Evolutionary conservation across 2,797 vertebrate genomes (phyloP).

Genomic region (Alca torda): DNA sequence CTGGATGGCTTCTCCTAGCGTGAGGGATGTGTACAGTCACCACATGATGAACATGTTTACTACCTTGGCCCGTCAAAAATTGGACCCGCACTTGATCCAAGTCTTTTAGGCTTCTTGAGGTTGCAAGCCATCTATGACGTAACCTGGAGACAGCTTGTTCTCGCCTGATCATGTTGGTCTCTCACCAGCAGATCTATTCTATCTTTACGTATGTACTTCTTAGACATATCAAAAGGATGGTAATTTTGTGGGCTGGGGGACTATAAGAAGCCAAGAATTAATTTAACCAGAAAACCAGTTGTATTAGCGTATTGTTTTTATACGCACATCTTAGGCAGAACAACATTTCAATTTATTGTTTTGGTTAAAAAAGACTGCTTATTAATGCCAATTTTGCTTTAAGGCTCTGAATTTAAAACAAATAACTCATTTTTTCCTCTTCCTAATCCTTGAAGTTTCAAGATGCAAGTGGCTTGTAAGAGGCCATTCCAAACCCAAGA

Average conservation of each 20-base stretch:
- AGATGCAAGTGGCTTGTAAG: constrained; percentile 37
- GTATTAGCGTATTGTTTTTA: constrained; percentile 49
- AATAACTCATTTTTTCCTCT: constrained; percentile 56
- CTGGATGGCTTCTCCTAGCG: neutral
- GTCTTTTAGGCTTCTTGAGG: neutral
- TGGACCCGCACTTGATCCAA: neutral
- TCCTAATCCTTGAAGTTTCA: constrained; percentile 45
- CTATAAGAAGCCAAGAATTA: constrained; percentile 32
- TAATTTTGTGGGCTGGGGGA: constrained; percentile 43
- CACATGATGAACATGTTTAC: neutral
- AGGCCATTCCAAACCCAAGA: constrained; percentile 36
- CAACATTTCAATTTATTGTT: constrained; percentile 51
- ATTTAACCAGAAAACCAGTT: constrained; percentile 52
- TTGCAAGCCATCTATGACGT: neutral
- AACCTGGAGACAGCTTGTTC: neutral
- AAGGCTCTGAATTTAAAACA: constrained; percentile 58
- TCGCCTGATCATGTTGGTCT: neutral
- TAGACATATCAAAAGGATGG: constrained; percentile 42
- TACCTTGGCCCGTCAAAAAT: neutral
- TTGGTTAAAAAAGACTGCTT: constrained; percentile 47
- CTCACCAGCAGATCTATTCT: neutral
- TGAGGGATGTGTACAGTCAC: neutral
- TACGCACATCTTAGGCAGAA: constrained; percentile 41
- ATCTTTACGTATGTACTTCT: neutral
- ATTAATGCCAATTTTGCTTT: constrained; percentile 62